Percentiles rank a stretch among this genome's conserved stretches.
Evolutionary conservation across 2,113 vertebrate species (phyloP).

Genomic region (Oreotragus oreotragus): DNA sequence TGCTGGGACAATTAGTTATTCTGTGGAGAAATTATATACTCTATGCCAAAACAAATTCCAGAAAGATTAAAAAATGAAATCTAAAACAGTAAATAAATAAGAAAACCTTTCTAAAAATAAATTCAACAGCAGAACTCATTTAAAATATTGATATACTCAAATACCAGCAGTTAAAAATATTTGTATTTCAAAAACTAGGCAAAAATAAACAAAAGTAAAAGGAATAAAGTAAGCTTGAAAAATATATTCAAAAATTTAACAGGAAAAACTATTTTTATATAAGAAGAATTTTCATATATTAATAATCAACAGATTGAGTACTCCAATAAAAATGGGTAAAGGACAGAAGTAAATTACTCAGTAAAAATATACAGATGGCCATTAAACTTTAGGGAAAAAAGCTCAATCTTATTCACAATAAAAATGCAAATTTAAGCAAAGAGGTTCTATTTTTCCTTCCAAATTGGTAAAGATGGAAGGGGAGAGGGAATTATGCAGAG

Average conservation of each 20-base stretch:
- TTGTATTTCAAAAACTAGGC: neutral
- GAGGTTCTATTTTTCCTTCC: neutral
- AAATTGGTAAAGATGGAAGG: neutral
- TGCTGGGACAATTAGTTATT: conserved; percentile 49
- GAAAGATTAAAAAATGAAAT: conserved; percentile 48
- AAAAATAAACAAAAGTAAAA: conserved; percentile 19
- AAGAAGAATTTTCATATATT: neutral
- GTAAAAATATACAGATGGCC: neutral
- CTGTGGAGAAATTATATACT: conserved; percentile 22
- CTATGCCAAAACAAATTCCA: conserved; percentile 48
- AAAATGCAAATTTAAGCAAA: conserved; percentile 24
- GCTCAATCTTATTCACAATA: neutral
- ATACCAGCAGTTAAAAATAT: neutral
- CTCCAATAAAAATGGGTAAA: neutral
- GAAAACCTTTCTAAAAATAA: conserved; percentile 2
- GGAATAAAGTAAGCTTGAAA: neutral
- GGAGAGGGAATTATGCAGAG: neutral
- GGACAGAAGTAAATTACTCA: neutral
- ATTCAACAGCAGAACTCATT: neutral
- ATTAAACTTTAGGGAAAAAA: neutral
- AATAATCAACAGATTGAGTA: neutral
- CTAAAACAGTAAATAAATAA: conserved; percentile 18
- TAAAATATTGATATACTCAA: neutral
- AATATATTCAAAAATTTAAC: neutral
- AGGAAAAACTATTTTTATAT: neutral